Percentiles rank a stretch among this genome's conserved stretches.
These are phyloP conservation scores for Ganaspis sp. DNA, from an alignment of 1,140 invertebrate species.

Conservation along the genomic window DNA sequence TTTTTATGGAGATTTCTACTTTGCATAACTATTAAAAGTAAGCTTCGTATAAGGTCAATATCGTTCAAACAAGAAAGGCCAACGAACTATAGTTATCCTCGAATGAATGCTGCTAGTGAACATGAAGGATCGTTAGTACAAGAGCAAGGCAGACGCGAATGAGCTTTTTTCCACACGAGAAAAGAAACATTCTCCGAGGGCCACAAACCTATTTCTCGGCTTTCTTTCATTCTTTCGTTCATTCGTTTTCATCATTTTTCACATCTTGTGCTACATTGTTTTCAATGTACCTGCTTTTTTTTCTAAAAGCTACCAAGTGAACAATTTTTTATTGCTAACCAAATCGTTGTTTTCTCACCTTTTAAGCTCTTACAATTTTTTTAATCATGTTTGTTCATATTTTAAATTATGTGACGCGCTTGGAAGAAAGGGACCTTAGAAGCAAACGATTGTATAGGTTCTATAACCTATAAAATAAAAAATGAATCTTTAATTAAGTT, in stretches of 20 bases:
- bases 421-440: no score
- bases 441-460: no score
- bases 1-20: background rate
- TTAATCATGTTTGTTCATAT: no score
- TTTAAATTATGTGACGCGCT: no score
- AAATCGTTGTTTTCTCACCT: no score
- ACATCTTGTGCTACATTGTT: background rate
- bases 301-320: background rate
- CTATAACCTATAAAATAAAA: no score
- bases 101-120: conserved; percentile 22
- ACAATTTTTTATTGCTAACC: background rate
- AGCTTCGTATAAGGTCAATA: conserved; percentile 19
- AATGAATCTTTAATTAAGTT: no score
- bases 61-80: conserved; percentile 25
- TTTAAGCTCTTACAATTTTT: no score
- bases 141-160: conserved; percentile 25
- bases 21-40: background rate
- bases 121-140: conserved; percentile 26
- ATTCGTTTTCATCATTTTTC: background rate
- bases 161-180: conserved; percentile 24
- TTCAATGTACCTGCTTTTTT: background rate
- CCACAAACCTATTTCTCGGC: conserved; percentile 8
- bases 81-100: conserved; percentile 25
- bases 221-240: conserved; percentile 14
- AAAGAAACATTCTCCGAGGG: conserved; percentile 12